Evolutionary conservation across 2,888 invertebrate genomes (phyloP).

Genomic region (Pandemis cinnamomeana): DNA sequence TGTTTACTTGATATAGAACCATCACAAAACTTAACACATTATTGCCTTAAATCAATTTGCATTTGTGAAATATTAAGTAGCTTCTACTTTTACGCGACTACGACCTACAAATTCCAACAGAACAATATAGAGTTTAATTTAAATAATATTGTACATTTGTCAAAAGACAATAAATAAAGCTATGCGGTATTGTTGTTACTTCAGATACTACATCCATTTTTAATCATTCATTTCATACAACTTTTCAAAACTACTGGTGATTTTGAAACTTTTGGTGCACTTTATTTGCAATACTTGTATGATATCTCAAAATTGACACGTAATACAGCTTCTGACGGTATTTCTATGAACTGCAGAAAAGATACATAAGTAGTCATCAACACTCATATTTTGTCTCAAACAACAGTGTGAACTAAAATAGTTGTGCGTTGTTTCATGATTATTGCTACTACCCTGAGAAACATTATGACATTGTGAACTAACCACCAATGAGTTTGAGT

Average conservation of each 20-base stretch:
- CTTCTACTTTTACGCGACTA: conserved; percentile 4
- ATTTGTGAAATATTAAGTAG: conserved; percentile 27
- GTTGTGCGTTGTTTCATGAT: background rate
- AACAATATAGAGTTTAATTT: conserved; percentile 19
- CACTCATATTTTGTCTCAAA: background rate
- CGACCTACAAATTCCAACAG: conserved; percentile 24
- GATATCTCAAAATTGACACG: background rate
- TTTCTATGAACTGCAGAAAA: background rate
- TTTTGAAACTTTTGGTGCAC: background rate
- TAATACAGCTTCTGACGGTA: background rate
- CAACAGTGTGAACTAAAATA: background rate
- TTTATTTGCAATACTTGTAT: background rate
- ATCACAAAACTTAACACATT: background rate
- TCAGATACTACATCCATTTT: background rate
- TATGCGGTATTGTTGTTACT: conserved; percentile 19
- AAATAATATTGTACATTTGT: conserved; percentile 38
- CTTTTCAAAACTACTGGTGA: conserved; percentile 26
- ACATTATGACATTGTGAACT: background rate
- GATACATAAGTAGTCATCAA: background rate
- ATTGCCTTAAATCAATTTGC: conserved; percentile 15
- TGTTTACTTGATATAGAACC: background rate
- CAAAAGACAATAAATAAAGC: conserved; percentile 35
- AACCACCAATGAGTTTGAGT: background rate
- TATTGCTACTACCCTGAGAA: background rate
- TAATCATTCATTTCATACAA: background rate